Evolutionary conservation across 2,797 vertebrate species (phyloP).

Genomic region (Spheniscus humboldti): DNA sequence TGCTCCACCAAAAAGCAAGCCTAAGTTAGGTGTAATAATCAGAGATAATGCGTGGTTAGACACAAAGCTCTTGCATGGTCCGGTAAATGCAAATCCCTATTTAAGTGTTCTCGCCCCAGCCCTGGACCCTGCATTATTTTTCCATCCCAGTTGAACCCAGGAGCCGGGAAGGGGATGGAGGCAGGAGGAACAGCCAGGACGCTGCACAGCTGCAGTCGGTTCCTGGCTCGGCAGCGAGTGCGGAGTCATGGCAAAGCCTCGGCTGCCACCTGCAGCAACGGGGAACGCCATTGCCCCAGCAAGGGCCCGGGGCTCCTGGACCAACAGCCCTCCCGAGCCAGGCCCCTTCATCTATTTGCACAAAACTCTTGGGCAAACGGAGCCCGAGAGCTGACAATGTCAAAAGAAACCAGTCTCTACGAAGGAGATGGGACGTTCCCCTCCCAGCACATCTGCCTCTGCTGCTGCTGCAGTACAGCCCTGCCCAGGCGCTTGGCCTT

Average conservation of each 20-base stretch:
- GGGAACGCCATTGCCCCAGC: neutral
- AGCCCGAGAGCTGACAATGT: neutral
- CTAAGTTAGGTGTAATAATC: neutral
- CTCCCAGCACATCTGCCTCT: neutral
- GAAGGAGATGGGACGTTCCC: neutral
- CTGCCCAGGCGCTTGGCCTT: constrained; percentile 43
- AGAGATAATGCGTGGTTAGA: neutral
- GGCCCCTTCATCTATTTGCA: neutral
- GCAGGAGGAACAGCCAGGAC: neutral
- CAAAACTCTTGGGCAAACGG: neutral
- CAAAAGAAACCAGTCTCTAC: neutral
- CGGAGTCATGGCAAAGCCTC: neutral
- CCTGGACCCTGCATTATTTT: too few relatives aligned
- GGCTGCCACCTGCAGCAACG: neutral
- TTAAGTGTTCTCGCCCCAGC: too few relatives aligned
- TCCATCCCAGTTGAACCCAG: neutral
- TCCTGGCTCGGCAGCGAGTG: neutral
- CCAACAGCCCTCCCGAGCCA: neutral
- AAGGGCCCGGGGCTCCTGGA: fast-evolving
- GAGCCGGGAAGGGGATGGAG: neutral
- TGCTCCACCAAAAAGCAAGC: neutral
- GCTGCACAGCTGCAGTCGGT: too few relatives aligned
- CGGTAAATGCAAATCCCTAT: fast-evolving
- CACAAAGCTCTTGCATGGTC: fast-evolving
- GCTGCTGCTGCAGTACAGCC: neutral